A percentile compares a stretch with the other conserved stretches of the same genome.
phyloP scores from a whole-genome alignment of 2,888 invertebrate species.

The Emmelina monodactyla region DNA sequence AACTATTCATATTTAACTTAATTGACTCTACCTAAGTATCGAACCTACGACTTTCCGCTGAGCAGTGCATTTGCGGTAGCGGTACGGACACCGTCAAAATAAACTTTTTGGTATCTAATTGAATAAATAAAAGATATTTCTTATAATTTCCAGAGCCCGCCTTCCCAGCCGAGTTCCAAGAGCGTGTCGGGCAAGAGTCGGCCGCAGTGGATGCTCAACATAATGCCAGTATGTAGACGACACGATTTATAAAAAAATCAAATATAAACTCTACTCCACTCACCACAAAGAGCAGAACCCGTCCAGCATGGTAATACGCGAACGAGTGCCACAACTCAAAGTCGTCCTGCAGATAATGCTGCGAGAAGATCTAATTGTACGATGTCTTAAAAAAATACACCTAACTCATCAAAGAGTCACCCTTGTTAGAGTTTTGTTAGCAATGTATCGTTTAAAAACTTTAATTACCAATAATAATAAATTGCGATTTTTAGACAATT shows the following conservation, averaged over 20 bases:
- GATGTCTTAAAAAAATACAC: no score
- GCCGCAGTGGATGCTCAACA: slow-evolving; percentile 52
- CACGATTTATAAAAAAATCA: no score
- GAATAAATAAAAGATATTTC: not conserved
- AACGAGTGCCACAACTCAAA: slow-evolving; percentile 77
- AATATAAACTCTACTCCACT: no score
- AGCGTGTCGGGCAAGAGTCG: slow-evolving; percentile 35
- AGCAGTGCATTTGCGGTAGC: no score
- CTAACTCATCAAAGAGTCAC: no score
- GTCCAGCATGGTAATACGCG: slow-evolving; percentile 77
- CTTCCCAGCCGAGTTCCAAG: slow-evolving; percentile 25
- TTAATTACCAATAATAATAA: no score
- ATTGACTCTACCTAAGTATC: no score
- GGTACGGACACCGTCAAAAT: not conserved
- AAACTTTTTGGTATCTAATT: not conserved
- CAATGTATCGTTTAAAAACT: no score
- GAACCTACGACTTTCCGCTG: no score
- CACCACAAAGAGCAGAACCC: slow-evolving; percentile 76
- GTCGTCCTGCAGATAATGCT: slow-evolving; percentile 75
- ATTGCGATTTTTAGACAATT: no score
- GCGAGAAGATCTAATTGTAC: slow-evolving; percentile 73
- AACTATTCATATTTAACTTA: no score
- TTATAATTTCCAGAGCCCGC: slow-evolving; percentile 21
- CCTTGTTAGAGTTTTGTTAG: no score
- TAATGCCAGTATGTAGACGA: slow-evolving; percentile 35